phyloP scores from a whole-genome alignment of 2,797 vertebrate species.

The Notolepis coatsorum region DNA sequence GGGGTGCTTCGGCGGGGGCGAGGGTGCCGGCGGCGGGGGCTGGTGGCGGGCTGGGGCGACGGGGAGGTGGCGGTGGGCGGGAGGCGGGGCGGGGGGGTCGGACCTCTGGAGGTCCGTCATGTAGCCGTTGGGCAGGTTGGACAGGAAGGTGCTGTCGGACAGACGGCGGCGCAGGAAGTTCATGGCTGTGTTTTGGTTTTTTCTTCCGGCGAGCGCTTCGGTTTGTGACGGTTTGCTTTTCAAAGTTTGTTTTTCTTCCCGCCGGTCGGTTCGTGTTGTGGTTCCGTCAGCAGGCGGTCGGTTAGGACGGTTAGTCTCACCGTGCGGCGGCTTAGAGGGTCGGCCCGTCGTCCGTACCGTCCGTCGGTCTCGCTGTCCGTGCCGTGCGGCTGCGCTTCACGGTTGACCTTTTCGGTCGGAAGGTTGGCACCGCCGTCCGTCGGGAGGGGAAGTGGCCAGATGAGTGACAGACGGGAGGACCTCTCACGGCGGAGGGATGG shows the following conservation, averaged over 20 bases:
- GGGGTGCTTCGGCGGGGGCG: constrained; percentile 72
- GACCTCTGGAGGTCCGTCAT: constrained; percentile 98
- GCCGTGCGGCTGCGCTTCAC: too few relatives aligned
- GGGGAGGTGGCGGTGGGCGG: constrained; percentile 73
- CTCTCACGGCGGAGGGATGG: constrained; percentile 37
- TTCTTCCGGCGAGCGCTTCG: constrained; percentile 40
- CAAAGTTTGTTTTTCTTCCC: too few relatives aligned
- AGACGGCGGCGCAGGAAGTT: constrained; percentile 98
- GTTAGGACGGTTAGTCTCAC: background rate
- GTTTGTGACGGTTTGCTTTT: constrained; percentile 25
- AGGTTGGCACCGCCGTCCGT: constrained; percentile 7
- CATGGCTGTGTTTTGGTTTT: constrained; percentile 84
- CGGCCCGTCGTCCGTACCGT: too few relatives aligned
- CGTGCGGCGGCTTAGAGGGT: constrained; percentile 28
- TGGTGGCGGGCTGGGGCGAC: constrained; percentile 56
- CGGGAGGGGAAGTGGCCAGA: constrained; percentile 41
- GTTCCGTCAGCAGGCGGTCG: background rate
- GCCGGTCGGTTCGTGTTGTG: constrained; percentile 36
- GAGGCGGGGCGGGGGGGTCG: constrained; percentile 89
- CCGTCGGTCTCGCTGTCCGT: too few relatives aligned
- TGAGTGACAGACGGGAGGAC: constrained; percentile 56
- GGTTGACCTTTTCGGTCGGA: too few relatives aligned
- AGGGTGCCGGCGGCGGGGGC: constrained; percentile 72
- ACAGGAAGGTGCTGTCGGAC: constrained; percentile 98
- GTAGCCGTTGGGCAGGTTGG: constrained; percentile 98